A percentile compares a stretch with the other conserved stretches of the same genome.
Conservation (phyloP, 2,797 vertebrate genomes). For the Phrynocephalus forsythii region DNA sequence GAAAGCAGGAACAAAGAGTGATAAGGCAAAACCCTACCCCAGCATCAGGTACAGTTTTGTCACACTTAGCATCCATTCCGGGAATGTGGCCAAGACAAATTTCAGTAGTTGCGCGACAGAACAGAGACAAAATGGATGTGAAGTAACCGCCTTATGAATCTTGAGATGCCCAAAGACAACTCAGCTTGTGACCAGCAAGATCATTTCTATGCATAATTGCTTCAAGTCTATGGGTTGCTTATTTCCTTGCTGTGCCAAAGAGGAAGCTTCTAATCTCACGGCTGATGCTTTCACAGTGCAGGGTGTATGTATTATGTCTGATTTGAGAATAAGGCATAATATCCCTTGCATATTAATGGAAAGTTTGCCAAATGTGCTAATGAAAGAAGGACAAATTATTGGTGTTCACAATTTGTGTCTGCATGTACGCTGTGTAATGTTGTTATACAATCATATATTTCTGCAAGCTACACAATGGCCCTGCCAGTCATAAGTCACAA, state of each 20-base stretch:
- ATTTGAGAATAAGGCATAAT: conserved; percentile 27
- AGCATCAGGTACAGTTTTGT: not conserved
- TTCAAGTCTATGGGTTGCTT: not conserved
- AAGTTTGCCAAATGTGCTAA: conserved; percentile 29
- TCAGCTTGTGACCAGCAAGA: not conserved
- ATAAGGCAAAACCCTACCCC: not conserved
- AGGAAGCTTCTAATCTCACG: not conserved
- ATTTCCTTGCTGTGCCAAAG: conserved; percentile 16
- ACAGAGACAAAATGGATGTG: too few species aligned
- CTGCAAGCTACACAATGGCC: conserved; percentile 48
- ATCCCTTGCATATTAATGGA: conserved; percentile 29
- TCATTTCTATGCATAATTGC: not conserved
- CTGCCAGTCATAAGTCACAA: conserved; percentile 63
- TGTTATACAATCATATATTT: conserved; percentile 54
- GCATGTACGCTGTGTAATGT: conserved; percentile 27
- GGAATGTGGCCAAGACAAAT: too few species aligned
- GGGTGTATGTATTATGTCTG: conserved; percentile 12
- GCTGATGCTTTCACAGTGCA: conserved; percentile 18
- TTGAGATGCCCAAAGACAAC: not conserved
- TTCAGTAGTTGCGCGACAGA: too few species aligned
- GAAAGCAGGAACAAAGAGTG: not conserved
- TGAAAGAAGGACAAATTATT: conserved; percentile 27
- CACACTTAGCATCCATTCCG: too few species aligned
- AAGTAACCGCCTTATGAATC: not conserved
- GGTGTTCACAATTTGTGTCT: conserved; percentile 37